Conservation (phyloP, 2,797 vertebrate species). For the Hemitrygon akajei region DNA sequence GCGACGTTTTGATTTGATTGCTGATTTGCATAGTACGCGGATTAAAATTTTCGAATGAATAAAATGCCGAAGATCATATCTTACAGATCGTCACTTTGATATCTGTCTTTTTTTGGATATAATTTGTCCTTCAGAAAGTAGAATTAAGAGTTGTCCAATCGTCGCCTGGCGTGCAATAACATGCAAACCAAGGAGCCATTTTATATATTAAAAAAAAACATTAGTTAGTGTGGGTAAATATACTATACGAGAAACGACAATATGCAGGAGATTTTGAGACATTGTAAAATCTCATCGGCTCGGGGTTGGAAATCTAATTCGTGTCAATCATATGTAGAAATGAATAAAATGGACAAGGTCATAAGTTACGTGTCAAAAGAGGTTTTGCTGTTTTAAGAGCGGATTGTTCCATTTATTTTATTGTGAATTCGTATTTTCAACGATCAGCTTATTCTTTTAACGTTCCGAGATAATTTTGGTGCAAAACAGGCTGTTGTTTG, state of each 20-base stretch:
- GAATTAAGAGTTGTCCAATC: constrained; percentile 34
- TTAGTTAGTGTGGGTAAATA: not conserved
- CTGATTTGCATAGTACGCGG: not conserved
- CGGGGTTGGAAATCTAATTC: not conserved
- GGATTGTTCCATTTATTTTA: not conserved
- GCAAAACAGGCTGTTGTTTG: not conserved
- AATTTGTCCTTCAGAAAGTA: not conserved
- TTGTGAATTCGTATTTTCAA: not conserved
- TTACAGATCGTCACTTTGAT: not conserved
- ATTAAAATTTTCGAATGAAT: not conserved
- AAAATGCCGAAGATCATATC: not conserved
- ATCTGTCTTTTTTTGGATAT: not conserved
- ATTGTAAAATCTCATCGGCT: not conserved
- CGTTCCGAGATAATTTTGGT: not conserved
- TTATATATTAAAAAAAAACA: constrained; percentile 24
- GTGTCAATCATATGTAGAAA: constrained; percentile 1
- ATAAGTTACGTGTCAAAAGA: constrained; percentile 28
- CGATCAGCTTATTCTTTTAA: not conserved
- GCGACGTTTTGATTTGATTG: not conserved
- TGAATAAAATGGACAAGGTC: constrained; percentile 29
- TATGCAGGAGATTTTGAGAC: not conserved
- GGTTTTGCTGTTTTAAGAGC: not conserved
- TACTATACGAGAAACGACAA: not conserved
- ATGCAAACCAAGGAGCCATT: constrained; percentile 33
- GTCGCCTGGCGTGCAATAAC: constrained; percentile 4